A percentile compares a stretch with the other conserved stretches of the same genome.
These are phyloP conservation scores for Limnodromus scolopaceus DNA, from an alignment of 2,797 vertebrate species.

Conservation along the genomic window DNA sequence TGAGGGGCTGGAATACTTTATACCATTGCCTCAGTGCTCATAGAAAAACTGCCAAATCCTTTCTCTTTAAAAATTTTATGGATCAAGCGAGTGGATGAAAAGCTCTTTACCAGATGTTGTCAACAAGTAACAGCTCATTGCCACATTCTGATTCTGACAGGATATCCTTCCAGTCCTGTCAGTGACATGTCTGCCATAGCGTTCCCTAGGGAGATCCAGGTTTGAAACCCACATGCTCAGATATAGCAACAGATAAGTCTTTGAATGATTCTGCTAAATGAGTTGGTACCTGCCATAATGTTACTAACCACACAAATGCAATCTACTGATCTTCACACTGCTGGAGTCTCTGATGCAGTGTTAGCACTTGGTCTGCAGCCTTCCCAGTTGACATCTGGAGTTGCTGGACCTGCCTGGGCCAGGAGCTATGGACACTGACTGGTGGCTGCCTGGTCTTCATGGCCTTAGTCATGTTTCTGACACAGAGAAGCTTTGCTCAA, in stretches of 20 bases:
- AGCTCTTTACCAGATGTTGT: not conserved
- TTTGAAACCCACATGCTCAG: not conserved
- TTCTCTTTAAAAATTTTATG: not conserved
- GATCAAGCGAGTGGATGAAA: not conserved
- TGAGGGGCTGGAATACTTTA: not conserved
- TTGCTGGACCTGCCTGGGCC: not conserved
- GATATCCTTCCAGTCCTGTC: not conserved
- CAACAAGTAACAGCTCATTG: not conserved
- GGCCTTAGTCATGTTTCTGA: not conserved
- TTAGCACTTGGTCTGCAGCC: not conserved
- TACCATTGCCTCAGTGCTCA: not conserved
- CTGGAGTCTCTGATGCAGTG: not conserved
- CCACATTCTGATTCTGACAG: not conserved
- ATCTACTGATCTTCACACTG: not conserved
- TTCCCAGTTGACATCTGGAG: not conserved
- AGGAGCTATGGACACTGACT: not conserved
- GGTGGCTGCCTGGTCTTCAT: not conserved
- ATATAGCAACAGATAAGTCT: not conserved
- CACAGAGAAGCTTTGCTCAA: not conserved
- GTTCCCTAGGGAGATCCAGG: not conserved
- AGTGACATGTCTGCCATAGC: not conserved
- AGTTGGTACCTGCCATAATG: not conserved
- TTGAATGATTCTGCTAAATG: not conserved
- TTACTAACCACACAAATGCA: not conserved
- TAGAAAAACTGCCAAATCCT: not conserved